Evolutionary conservation across 2,113 vertebrate species (phyloP).

Genomic region (Caracal caracal): DNA sequence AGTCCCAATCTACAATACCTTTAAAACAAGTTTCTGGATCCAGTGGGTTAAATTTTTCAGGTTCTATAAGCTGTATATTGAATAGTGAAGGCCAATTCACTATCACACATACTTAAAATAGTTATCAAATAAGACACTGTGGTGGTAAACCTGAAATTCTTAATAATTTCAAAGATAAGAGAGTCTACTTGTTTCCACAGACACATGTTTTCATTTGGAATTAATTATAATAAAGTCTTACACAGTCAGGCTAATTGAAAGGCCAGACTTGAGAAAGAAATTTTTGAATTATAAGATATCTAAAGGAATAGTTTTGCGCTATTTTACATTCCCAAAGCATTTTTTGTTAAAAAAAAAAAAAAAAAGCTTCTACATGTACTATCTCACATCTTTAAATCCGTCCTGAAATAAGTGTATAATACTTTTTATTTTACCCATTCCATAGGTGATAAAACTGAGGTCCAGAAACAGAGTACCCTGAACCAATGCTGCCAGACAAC

Average conservation of each 20-base stretch:
- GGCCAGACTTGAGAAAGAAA: not conserved
- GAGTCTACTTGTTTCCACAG: not conserved
- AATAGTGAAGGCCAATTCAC: not conserved
- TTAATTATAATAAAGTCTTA: constrained; percentile 41
- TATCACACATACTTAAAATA: not conserved
- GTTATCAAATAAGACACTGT: not conserved
- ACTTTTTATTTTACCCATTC: not conserved
- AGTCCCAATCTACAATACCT: not conserved
- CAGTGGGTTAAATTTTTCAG: not conserved
- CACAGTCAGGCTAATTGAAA: constrained; percentile 9
- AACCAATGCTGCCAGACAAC: not conserved
- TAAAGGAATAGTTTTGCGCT: not conserved
- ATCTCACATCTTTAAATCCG: not conserved
- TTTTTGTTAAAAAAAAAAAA: not conserved
- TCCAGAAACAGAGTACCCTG: not conserved
- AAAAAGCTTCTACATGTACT: not conserved
- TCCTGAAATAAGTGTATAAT: not conserved
- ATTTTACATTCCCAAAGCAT: not conserved
- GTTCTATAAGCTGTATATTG: not conserved
- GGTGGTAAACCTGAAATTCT: constrained; percentile 9
- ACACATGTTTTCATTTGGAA: not conserved
- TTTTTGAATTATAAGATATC: constrained; percentile 1
- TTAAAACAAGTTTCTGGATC: not conserved
- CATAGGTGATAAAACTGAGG: not conserved
- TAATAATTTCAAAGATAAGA: constrained; percentile 39